These are phyloP conservation scores for Idaea straminata DNA, from an alignment of 2,888 invertebrate genomes.

Conservation along the genomic window DNA sequence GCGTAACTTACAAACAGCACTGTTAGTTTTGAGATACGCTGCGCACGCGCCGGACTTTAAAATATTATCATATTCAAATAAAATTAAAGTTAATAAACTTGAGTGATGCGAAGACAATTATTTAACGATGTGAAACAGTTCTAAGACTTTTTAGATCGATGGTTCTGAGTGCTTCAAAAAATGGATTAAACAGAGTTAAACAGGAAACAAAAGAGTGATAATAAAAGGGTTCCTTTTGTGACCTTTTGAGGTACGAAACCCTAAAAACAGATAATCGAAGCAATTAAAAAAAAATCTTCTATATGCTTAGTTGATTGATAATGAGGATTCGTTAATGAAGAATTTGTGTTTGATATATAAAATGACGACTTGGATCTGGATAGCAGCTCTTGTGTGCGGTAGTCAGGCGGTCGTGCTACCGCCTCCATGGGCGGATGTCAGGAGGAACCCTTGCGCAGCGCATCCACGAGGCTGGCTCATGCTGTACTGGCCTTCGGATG, in stretches of 20 bases:
- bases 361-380: slow-evolving; percentile 67
- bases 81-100: neutral
- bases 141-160: neutral
- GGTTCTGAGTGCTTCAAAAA: neutral
- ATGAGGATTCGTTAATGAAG: slow-evolving; percentile 20
- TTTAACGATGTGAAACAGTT: neutral
- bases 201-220: neutral
- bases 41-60: neutral
- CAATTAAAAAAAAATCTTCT: too few species aligned
- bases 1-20: neutral
- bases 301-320: slow-evolving; percentile 1
- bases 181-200: neutral
- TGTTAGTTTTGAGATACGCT: neutral
- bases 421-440: slow-evolving; percentile 92
- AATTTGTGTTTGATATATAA: slow-evolving; percentile 12
- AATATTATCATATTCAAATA: neutral
- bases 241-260: too few species aligned
- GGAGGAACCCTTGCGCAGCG: slow-evolving; percentile 89
- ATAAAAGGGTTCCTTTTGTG: too few species aligned
- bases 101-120: neutral
- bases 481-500: slow-evolving; percentile 90
- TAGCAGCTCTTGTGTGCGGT: slow-evolving; percentile 64
- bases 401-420: slow-evolving; percentile 84
- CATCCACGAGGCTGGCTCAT: slow-evolving; percentile 92
- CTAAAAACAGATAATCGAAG: too few species aligned